Conservation (phyloP, 2,888 invertebrate species). For the Epirrita christyi region DNA sequence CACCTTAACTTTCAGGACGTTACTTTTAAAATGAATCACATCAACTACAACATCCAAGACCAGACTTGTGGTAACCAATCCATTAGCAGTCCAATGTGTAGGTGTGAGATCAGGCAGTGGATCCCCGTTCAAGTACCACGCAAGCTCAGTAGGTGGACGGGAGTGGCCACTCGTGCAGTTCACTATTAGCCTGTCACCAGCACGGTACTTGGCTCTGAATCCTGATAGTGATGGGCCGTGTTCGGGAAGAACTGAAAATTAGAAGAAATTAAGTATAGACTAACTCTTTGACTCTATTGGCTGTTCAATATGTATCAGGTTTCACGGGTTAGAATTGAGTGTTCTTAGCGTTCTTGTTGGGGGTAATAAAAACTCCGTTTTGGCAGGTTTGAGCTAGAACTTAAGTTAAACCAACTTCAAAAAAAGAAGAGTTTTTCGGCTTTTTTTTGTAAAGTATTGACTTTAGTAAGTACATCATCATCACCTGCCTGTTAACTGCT, state of each 20-base stretch:
- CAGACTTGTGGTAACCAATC: slow-evolving; percentile 88
- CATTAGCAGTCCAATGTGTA: slow-evolving; percentile 64
- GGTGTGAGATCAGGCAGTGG: slow-evolving; percentile 80
- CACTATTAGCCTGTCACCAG: slow-evolving; percentile 89
- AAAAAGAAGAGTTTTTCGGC: too few species aligned
- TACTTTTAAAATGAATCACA: slow-evolving; percentile 88
- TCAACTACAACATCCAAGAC: slow-evolving; percentile 89
- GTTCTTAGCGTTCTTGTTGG: too few species aligned
- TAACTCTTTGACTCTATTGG: too few species aligned
- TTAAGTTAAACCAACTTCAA: too few species aligned
- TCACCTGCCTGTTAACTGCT: too few species aligned
- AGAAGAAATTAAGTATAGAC: too few species aligned
- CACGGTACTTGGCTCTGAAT: slow-evolving; percentile 89
- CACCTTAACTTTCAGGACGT: slow-evolving; percentile 91
- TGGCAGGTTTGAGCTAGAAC: too few species aligned
- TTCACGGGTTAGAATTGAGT: too few species aligned
- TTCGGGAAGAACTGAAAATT: slow-evolving; percentile 87
- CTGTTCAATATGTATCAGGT: too few species aligned
- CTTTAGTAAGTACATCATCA: too few species aligned
- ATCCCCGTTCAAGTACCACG: slow-evolving; percentile 93
- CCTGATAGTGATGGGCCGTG: slow-evolving; percentile 90
- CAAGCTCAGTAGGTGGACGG: slow-evolving; percentile 89
- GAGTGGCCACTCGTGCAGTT: slow-evolving; percentile 92
- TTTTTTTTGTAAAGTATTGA: too few species aligned
- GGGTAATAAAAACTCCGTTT: too few species aligned